Base-by-base conservation (phyloP, 2,888 invertebrate species). In the Metellina segmentata region DNA sequence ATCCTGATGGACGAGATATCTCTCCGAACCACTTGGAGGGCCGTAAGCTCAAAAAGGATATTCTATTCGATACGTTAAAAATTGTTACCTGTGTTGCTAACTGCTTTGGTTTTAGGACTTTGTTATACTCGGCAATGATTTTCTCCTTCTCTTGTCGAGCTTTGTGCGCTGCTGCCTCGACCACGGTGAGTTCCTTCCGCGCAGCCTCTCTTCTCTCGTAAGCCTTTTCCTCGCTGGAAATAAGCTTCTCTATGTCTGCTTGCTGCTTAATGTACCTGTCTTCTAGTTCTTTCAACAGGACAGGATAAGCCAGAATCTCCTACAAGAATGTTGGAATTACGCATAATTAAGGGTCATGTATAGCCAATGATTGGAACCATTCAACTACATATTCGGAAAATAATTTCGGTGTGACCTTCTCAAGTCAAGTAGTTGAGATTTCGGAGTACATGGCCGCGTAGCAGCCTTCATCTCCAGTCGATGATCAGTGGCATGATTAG, bases 111-210 rank as follows among this genome's bases (percentile, higher is more conserved):
- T 83, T 91, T 4, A 91, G 52, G 6, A 83, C 87, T 69, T 83
- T 91, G 34, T 61, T 87, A 19, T 87, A 91, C 19, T 91, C 91
- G 5, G 78, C 71, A n/a, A 91, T 83, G n/a, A 87, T 16, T 8
- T 71, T 69, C 51, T 91, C 91, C n/a, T 91, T 91, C n/a, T 91
- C 91, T 13, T 83, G 81, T 4, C 91, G 82, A 8, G 91, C 91
- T 34, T 51, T 82, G 7, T 78, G 9, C 69, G 91, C 91, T 2
- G 82, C 83, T 34, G 82, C 72, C 19, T 91, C 91, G 0, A 78
- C 83, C 7, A 34, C n/a, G 1, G 78, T 6, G 11, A 91, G 69
- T n/a, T 86, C 82, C 11, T 48, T 85, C 0, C 87, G 70, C 0
- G 91, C 91, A 8, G 13, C 11, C 11, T 91, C 91, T 16, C 91